phyloP scores from a whole-genome alignment of 2,888 invertebrate genomes.

The Sphaerophoria taeniata region DNA sequence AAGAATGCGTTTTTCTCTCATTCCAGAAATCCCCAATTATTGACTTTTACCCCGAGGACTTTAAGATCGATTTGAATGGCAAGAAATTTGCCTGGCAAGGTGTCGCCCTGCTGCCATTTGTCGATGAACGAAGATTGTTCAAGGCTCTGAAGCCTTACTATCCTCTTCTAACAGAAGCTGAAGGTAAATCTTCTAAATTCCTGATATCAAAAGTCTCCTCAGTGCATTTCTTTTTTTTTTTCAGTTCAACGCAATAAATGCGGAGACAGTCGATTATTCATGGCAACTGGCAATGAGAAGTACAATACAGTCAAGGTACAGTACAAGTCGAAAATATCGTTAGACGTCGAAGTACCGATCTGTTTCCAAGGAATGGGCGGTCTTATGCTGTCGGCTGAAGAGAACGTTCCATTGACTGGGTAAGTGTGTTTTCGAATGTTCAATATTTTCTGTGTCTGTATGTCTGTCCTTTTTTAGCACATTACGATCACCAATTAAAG shows the following conservation, averaged over 20 bases:
- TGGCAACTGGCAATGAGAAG: conserved; percentile 88
- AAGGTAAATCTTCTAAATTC: conserved; percentile 85
- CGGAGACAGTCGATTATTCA: conserved; percentile 95
- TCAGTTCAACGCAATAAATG: conserved; percentile 90
- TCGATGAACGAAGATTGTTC: conserved; percentile 95
- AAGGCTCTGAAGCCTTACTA: conserved; percentile 93
- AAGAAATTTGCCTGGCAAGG: conserved; percentile 99
- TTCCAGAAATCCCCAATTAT: conserved; percentile 95
- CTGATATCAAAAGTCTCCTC: too few species aligned
- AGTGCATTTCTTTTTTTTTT: conserved; percentile 41
- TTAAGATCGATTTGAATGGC: conserved; percentile 98
- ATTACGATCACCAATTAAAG: conserved; percentile 88
- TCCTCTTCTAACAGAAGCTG: conserved; percentile 90
- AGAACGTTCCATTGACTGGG: conserved; percentile 88
- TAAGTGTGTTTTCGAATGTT: conserved; percentile 78
- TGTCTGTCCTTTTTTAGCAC: conserved; percentile 80
- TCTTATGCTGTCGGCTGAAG: conserved; percentile 88
- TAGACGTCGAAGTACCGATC: conserved; percentile 85
- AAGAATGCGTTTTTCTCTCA: neutral
- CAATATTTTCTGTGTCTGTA: conserved; percentile 6
- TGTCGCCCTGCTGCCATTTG: conserved; percentile 98
- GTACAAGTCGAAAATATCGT: conserved; percentile 85
- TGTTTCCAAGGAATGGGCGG: conserved; percentile 93
- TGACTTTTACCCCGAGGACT: conserved; percentile 99
- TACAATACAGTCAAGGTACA: conserved; percentile 89